A percentile compares a stretch with the other conserved stretches of the same genome.
Evolutionary conservation across 2,888 invertebrate species (phyloP).

Genomic region (Dromius quadrimaculatus): DNA sequence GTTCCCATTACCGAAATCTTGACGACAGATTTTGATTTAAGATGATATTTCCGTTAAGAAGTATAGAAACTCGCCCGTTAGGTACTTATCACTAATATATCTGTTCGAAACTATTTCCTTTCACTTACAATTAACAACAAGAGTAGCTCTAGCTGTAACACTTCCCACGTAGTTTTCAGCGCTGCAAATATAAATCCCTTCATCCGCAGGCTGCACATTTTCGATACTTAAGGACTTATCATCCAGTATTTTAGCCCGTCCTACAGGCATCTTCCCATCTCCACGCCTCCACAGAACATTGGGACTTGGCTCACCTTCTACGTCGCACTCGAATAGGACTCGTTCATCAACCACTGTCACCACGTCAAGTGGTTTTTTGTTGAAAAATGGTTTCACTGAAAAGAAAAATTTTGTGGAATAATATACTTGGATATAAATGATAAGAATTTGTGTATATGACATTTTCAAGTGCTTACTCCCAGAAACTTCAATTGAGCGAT

Average conservation of each 20-base stretch:
- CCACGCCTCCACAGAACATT: conserved; percentile 90
- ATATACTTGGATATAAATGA: too few relatives aligned
- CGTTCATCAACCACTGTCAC: conserved; percentile 86
- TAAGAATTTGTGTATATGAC: too few relatives aligned
- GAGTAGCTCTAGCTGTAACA: conserved; percentile 84
- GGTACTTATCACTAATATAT: too few relatives aligned
- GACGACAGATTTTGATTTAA: too few relatives aligned
- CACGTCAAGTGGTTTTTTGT: conserved; percentile 88
- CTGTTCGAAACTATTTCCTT: too few relatives aligned
- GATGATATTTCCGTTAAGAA: too few relatives aligned
- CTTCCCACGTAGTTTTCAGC: conserved; percentile 92
- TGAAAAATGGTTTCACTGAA: conserved; percentile 88
- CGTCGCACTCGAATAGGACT: conserved; percentile 89
- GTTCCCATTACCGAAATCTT: too few relatives aligned
- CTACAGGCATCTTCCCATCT: conserved; percentile 88
- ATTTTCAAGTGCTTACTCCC: too few relatives aligned
- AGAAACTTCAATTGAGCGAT: too few relatives aligned
- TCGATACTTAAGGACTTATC: conserved; percentile 87
- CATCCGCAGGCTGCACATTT: conserved; percentile 84
- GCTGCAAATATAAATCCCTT: conserved; percentile 90
- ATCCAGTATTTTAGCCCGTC: conserved; percentile 77
- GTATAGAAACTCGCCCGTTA: too few relatives aligned
- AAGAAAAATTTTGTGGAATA: too few relatives aligned
- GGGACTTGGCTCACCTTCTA: conserved; percentile 91
- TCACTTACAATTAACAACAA: conserved; percentile 94